Evolutionary conservation across 2,888 invertebrate species (phyloP).

Genomic region (Blera fallax): DNA sequence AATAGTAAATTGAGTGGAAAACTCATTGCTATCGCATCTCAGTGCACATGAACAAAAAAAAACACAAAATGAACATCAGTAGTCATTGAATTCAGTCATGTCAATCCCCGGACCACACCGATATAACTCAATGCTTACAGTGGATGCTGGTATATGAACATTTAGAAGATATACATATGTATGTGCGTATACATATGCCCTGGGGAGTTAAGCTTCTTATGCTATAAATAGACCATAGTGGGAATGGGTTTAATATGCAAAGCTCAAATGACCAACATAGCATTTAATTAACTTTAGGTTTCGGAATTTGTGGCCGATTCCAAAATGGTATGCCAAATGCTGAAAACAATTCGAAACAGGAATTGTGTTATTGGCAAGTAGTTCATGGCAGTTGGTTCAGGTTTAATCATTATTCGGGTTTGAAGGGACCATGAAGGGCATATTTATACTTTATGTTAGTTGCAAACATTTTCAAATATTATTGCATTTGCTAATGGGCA

Average conservation of each 20-base stretch:
- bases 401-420: neutral
- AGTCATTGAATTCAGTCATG: neutral
- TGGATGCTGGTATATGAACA: neutral
- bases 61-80: neutral
- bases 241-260: constrained; percentile 13
- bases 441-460: neutral
- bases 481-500: neutral
- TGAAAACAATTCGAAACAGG: neutral
- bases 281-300: constrained; percentile 50
- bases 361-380: neutral
- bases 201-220: neutral
- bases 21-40: constrained; percentile 4
- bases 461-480: neutral
- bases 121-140: neutral
- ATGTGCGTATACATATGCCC: no score
- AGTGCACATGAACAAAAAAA: neutral
- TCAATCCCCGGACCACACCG: neutral
- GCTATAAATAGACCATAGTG: constrained; percentile 4
- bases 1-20: constrained; percentile 25
- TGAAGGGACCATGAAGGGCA: neutral
- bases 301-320: neutral
- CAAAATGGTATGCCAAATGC: neutral
- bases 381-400: neutral
- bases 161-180: no score
- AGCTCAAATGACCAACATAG: constrained; percentile 21